These are phyloP conservation scores for Empidonax alnorum DNA, from an alignment of 2,113 vertebrate species.

Conservation along the genomic window DNA sequence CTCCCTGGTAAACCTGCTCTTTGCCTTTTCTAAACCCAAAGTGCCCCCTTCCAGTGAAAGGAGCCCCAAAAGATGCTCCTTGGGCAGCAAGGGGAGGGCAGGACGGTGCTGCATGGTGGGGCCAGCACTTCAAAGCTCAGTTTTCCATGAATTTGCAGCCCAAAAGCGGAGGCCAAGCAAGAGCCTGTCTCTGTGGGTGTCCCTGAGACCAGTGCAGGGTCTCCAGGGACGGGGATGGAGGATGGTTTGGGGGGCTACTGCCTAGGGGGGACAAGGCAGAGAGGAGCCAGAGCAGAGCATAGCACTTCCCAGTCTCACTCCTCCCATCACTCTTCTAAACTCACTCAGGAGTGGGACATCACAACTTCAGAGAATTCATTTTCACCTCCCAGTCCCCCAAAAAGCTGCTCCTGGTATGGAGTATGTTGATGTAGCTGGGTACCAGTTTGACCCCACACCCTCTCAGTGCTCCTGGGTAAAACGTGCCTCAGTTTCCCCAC, in stretches of 20 bases:
- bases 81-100: neutral
- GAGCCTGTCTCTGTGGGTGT: neutral
- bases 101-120: fast-evolving
- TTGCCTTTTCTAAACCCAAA: neutral
- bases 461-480: neutral
- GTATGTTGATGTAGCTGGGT: fast-evolving
- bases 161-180: neutral
- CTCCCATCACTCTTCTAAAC: too few species aligned
- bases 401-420: neutral
- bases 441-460: neutral
- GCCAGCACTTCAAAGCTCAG: neutral
- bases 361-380: neutral
- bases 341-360: neutral
- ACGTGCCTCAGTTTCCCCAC: neutral
- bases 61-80: neutral
- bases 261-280: fast-evolving
- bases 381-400: neutral
- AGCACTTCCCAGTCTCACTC: neutral
- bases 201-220: fast-evolving
- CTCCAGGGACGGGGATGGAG: neutral
- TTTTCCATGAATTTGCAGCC: neutral
- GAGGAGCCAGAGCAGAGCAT: neutral
- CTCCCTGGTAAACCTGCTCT: neutral
- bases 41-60: neutral
- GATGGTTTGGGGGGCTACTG: neutral